Evolutionary conservation across 2,797 vertebrate genomes (phyloP).

Genomic region (Eremophila alpestris): DNA sequence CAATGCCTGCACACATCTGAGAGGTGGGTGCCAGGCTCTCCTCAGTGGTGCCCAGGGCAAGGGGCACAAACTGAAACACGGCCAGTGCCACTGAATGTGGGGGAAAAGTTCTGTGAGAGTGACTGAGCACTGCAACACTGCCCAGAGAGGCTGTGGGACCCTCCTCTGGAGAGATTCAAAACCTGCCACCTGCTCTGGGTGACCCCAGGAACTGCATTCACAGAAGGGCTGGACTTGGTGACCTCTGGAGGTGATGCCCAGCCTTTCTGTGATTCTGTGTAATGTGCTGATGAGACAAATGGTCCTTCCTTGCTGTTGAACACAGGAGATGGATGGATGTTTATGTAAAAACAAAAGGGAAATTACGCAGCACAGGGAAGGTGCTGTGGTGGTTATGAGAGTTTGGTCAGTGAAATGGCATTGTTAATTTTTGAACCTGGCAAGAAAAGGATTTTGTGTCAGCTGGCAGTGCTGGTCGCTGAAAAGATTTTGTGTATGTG

Average conservation of each 20-base stretch:
- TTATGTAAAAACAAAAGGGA: not conserved
- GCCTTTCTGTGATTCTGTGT: not conserved
- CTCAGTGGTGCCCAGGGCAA: not conserved
- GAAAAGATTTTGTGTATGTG: too few relatives aligned
- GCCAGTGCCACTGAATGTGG: rapidly evolving
- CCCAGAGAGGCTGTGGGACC: not conserved
- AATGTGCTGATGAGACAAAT: not conserved
- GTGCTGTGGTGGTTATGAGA: rapidly evolving
- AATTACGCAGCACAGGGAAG: rapidly evolving
- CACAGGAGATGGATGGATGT: not conserved
- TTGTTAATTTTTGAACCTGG: not conserved
- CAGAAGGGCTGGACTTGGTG: rapidly evolving
- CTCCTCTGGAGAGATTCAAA: not conserved
- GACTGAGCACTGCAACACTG: not conserved
- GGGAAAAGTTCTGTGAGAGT: rapidly evolving
- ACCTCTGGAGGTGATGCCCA: not conserved
- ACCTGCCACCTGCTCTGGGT: not conserved
- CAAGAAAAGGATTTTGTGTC: not conserved
- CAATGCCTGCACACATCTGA: rapidly evolving
- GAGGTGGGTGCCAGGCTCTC: not conserved
- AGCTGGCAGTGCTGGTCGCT: not conserved
- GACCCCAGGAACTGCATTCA: not conserved
- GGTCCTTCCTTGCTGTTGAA: not conserved
- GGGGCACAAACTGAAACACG: not conserved
- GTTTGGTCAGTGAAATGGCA: not conserved